Percentiles rank a stretch among this genome's conserved stretches.
Evolutionary conservation across 2,113 vertebrate genomes (phyloP).

Genomic region (Sander lucioperca): DNA sequence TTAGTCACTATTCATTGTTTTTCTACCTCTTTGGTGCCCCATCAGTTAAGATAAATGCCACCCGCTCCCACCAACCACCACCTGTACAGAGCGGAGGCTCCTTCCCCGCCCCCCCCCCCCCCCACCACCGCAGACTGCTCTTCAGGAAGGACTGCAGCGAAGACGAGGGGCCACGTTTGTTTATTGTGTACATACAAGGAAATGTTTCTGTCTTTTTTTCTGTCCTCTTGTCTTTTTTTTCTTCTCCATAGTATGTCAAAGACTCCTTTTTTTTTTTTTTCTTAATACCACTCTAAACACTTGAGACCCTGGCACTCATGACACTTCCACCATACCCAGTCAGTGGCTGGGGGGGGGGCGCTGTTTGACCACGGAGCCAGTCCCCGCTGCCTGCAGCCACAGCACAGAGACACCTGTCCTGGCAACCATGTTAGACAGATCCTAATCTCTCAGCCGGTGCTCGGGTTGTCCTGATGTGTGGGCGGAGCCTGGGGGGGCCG

Average conservation of each 20-base stretch:
- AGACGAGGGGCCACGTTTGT: constrained; percentile 2
- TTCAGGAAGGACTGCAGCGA: constrained; percentile 53
- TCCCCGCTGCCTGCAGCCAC: background rate
- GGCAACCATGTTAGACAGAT: background rate
- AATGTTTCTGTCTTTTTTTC: constrained; percentile 17
- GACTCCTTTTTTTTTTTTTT: constrained; percentile 4
- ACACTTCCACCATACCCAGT: background rate
- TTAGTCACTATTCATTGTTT: background rate
- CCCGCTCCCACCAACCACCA: background rate
- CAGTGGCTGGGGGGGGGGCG: background rate
- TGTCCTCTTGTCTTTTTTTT: background rate
- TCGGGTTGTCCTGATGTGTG: background rate
- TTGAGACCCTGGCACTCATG: constrained; percentile 7
- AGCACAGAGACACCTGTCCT: background rate
- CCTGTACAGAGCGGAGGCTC: background rate
- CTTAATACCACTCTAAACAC: constrained; percentile 11
- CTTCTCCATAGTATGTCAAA: constrained; percentile 16
- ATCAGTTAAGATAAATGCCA: constrained; percentile 4
- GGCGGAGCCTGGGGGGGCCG: background rate
- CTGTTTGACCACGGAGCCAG: background rate
- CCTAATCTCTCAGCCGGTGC: background rate
- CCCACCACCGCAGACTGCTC: constrained; percentile 4
- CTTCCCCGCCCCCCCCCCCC: background rate
- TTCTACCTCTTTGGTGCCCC: constrained; percentile 54
- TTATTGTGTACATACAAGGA: constrained; percentile 56